Conservation (phyloP, 2,113 vertebrate genomes). For the Oryzias curvinotus region DNA sequence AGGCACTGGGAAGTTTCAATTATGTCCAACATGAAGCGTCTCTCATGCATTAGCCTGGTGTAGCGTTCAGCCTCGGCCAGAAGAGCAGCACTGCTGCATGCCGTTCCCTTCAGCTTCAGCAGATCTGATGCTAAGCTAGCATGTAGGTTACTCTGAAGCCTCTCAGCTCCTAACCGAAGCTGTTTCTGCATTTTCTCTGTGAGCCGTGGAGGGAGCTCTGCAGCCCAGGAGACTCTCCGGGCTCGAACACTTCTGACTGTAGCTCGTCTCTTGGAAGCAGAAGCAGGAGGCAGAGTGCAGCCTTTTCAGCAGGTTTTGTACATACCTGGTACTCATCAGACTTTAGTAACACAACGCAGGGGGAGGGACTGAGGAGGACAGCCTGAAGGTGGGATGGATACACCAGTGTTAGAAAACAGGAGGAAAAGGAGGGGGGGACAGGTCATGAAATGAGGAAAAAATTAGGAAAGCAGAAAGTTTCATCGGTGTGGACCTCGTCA, state of each 20-base stretch:
- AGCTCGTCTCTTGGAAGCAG: conserved; percentile 19
- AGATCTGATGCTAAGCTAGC: background rate
- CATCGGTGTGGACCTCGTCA: background rate
- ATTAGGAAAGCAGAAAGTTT: background rate
- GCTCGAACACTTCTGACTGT: background rate
- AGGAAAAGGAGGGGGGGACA: conserved; percentile 8
- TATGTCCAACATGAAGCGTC: background rate
- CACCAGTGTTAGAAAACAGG: conserved; percentile 49
- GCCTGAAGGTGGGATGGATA: conserved; percentile 64
- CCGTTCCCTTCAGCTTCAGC: background rate
- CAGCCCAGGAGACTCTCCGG: background rate
- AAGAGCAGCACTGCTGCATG: conserved; percentile 5
- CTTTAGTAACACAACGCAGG: conserved; percentile 71
- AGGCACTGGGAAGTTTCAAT: too few relatives aligned
- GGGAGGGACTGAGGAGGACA: conserved; percentile 59
- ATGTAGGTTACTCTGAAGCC: background rate
- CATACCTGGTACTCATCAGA: conserved; percentile 64
- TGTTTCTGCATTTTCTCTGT: background rate
- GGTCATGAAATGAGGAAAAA: conserved; percentile 14
- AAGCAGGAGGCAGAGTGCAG: conserved; percentile 33
- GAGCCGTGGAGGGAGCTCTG: background rate
- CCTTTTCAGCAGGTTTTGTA: conserved; percentile 33
- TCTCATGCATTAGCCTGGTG: conserved; percentile 1
- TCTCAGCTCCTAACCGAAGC: background rate
- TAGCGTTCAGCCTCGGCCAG: background rate